Percentiles rank a stretch among this genome's conserved stretches.
Conservation (phyloP, 2,797 vertebrate genomes). For the Pseudopleuronectes americanus region DNA sequence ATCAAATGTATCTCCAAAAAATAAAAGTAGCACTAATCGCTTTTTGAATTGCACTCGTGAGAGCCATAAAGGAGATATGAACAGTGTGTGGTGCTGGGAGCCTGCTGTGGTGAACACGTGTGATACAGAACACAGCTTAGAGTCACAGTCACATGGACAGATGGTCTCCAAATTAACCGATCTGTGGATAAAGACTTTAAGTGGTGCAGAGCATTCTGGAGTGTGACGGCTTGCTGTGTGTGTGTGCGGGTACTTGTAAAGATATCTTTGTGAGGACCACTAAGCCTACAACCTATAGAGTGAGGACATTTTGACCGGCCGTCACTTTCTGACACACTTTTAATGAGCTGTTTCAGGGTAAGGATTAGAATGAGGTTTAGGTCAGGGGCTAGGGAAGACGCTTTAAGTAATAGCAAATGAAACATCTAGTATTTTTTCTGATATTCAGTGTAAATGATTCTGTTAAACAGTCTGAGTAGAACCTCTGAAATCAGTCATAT, state of each 20-base stretch:
- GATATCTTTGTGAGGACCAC: too few relatives aligned
- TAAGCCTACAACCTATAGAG: too few relatives aligned
- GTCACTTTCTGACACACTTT: too few relatives aligned
- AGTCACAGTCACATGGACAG: constrained; percentile 30
- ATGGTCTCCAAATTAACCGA: constrained; percentile 41
- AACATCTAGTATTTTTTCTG: neutral
- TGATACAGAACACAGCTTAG: constrained; percentile 15
- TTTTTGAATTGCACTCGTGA: constrained; percentile 31
- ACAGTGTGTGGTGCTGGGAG: constrained; percentile 17
- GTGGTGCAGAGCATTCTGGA: constrained; percentile 5
- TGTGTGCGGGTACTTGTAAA: neutral
- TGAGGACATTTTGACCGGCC: too few relatives aligned
- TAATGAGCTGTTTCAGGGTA: too few relatives aligned
- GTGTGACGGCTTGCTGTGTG: neutral
- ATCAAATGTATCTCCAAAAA: constrained; percentile 5
- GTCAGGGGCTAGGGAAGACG: too few relatives aligned
- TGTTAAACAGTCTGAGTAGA: too few relatives aligned
- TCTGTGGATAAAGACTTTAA: constrained; percentile 25
- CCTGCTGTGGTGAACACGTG: constrained; percentile 1
- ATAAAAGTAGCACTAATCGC: constrained; percentile 6
- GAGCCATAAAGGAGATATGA: constrained; percentile 21
- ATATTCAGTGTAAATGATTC: neutral
- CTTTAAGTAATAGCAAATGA: neutral
- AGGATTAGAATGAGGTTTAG: too few relatives aligned
- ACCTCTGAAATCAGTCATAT: too few relatives aligned